These are phyloP conservation scores for Glomeris maerens DNA, from an alignment of 1,140 invertebrate genomes.

Conservation along the genomic window DNA sequence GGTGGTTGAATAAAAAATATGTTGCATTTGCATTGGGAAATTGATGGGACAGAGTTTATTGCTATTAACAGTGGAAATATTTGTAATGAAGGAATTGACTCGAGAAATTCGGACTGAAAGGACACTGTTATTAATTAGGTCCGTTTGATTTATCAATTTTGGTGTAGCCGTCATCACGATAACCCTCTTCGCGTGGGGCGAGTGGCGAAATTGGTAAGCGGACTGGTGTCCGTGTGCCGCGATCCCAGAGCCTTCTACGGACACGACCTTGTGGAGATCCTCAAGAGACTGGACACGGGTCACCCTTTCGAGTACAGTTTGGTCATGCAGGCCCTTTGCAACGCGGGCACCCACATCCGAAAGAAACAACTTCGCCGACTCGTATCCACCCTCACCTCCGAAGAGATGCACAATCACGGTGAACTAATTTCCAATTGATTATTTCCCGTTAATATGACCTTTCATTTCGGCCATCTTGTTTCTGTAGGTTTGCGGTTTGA, in stretches of 20 bases:
- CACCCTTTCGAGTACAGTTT: slow-evolving; percentile 3
- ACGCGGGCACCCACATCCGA: slow-evolving; percentile 4
- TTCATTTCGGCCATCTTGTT: too few species aligned
- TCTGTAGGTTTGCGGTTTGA: too few species aligned
- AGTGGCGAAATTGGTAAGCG: slow-evolving; percentile 55
- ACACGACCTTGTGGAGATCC: slow-evolving; percentile 38
- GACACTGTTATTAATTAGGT: too few species aligned
- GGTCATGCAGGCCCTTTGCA: slow-evolving; percentile 1
- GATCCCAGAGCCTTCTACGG: slow-evolving; percentile 67
- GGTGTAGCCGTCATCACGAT: slow-evolving; percentile 3
- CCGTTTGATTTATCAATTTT: background rate
- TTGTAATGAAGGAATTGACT: background rate
- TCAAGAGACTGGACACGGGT: background rate
- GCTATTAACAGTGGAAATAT: too few species aligned
- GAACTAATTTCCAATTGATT: too few species aligned
- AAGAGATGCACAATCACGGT: slow-evolving; percentile 5
- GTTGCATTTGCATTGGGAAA: too few species aligned
- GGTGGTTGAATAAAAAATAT: too few species aligned
- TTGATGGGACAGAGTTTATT: too few species aligned
- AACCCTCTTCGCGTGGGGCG: slow-evolving; percentile 37
- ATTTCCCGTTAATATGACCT: too few species aligned
- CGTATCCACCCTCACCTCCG: background rate
- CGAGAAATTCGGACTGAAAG: too few species aligned
- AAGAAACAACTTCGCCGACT: slow-evolving; percentile 4
- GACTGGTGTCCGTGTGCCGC: slow-evolving; percentile 57